These are phyloP conservation scores for Luperina nickerlii DNA, from an alignment of 2,888 invertebrate genomes.

Conservation along the genomic window DNA sequence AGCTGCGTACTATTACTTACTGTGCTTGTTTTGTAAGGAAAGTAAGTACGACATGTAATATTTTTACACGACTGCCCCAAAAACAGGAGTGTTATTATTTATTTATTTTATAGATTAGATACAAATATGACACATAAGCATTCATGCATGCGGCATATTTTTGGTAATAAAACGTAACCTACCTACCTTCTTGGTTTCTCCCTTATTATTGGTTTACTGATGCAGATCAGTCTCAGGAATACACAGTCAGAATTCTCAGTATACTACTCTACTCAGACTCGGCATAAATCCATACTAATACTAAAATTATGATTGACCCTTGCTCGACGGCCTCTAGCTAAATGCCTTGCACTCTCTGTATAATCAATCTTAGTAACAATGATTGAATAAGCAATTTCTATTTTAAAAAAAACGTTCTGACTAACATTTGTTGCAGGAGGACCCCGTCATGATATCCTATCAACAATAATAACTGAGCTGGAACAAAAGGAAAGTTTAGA, in stretches of 20 bases:
- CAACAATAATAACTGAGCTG: slow-evolving; percentile 92
- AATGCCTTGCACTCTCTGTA: neutral
- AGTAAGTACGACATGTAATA: slow-evolving; percentile 78
- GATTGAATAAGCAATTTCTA: neutral
- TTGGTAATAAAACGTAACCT: neutral
- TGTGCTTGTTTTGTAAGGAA: slow-evolving; percentile 93
- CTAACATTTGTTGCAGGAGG: slow-evolving; percentile 85
- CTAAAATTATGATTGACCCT: neutral
- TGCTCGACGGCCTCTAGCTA: neutral
- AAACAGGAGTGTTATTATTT: no score
- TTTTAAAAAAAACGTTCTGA: neutral
- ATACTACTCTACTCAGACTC: neutral
- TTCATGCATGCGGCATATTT: neutral
- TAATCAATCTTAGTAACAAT: neutral
- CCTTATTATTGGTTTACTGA: neutral
- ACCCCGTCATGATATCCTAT: slow-evolving; percentile 91
- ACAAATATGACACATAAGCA: no score
- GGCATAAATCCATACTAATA: no score
- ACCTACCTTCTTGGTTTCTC: neutral
- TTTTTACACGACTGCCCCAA: neutral
- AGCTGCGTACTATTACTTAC: slow-evolving; percentile 93
- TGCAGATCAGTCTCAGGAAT: neutral
- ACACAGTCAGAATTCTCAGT: neutral
- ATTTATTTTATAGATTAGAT: no score
- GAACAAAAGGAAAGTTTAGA: slow-evolving; percentile 90